A percentile compares a stretch with the other conserved stretches of the same genome.
Conservation (phyloP, 2,797 vertebrate genomes). For the Coluber constrictor region DNA sequence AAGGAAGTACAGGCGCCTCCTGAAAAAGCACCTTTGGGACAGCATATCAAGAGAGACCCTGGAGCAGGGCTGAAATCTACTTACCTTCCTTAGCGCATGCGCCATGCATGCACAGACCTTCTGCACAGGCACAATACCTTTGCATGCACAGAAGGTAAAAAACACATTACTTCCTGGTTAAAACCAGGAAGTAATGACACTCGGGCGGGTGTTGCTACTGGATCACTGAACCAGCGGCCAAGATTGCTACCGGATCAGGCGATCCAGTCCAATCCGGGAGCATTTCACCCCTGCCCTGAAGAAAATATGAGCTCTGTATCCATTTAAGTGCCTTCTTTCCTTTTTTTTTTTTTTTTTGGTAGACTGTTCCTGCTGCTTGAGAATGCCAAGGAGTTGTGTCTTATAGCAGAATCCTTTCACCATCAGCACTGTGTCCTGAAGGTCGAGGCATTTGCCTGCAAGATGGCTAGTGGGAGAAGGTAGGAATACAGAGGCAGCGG, state of each 20-base stretch:
- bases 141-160: too few relatives aligned
- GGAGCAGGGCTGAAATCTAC: too few relatives aligned
- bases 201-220: too few relatives aligned
- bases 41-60: not conserved
- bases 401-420: conserved; percentile 86
- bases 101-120: accelerated
- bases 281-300: not conserved
- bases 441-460: conserved; percentile 75
- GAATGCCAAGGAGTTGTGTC: conserved; percentile 66
- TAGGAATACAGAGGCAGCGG: not conserved
- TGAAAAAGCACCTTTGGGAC: not conserved
- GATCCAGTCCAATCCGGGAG: too few relatives aligned
- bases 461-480: conserved; percentile 46
- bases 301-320: not conserved
- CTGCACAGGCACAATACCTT: too few relatives aligned
- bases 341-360: accelerated
- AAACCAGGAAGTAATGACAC: too few relatives aligned
- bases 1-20: not conserved
- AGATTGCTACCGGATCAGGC: too few relatives aligned
- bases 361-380: conserved; percentile 86
- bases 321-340: not conserved
- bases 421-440: conserved; percentile 93
- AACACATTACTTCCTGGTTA: too few relatives aligned
- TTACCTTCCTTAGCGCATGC: too few relatives aligned
- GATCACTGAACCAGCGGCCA: too few relatives aligned